Base-by-base conservation (phyloP, 2,888 invertebrate genomes). In the Mystacides longicornis region DNA sequence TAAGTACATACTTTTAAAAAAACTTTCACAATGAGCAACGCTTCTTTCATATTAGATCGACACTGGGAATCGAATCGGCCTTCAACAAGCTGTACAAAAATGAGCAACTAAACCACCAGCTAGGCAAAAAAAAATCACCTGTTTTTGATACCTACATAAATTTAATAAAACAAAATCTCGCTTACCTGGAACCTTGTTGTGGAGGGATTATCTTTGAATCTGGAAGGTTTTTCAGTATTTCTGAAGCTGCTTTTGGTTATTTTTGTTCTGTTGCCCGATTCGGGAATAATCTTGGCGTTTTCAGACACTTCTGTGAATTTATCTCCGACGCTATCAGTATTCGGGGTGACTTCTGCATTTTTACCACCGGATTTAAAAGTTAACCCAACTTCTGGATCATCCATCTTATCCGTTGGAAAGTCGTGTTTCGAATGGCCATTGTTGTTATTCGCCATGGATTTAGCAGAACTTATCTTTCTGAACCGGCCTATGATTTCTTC, bases 221-320 rank as follows among this genome's bases (percentile, higher is more conserved):
- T 70, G 0, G 81, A 80, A 1, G 81, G 81, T 66, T 81, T 82
- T 64, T 82, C 82, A 3, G 74, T 64, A 66, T 82, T 81, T 46
- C 82, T 75, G 65, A 82, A 81, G 67, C 82, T 82, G 65, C 82
- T 82, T 65, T 82, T 82, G 3, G 81, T 79, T 19, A 62, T 58
- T 42, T 61, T 61, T 19, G 55, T 53, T 31, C 60, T 53, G 52
- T 57, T 57, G 20, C 72, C 64, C 23, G 71, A 64, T 0, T 70
- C 68, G 1, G 69, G 68, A 55, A 56, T 33, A 1, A 67, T 69
- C 57, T 70, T 71, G 1, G 64, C 66, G 20, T 64, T 62, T 42
- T 61, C 54, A 9, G 63, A 46, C 1, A 71, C 71, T 0, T 67
- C 64, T 19, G 72, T 56, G 22, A 74, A 62, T 49, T 69, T 71